Evolutionary conservation across 2,113 vertebrate genomes (phyloP).

Genomic region (Hippopotamus amphibius): DNA sequence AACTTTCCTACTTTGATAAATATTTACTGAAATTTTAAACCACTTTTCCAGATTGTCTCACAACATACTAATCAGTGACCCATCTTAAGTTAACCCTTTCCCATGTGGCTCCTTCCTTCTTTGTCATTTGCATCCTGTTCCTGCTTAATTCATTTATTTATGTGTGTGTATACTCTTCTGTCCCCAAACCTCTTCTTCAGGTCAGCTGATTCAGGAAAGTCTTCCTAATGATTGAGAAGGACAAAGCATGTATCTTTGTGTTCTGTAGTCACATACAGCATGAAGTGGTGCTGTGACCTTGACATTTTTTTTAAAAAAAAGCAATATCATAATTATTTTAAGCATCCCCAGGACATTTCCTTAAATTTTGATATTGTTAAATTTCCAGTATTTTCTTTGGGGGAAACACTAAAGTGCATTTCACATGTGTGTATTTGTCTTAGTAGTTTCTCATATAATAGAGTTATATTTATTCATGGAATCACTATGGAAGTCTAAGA

Average conservation of each 20-base stretch:
- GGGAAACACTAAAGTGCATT: neutral
- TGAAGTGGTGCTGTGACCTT: neutral
- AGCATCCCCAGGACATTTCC: neutral
- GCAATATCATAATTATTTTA: neutral
- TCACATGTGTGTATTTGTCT: neutral
- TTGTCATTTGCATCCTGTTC: neutral
- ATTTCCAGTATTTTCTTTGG: neutral
- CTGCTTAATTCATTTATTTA: neutral
- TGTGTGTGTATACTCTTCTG: neutral
- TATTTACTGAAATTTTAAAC: constrained; percentile 35
- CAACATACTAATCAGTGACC: neutral
- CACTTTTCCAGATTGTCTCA: neutral
- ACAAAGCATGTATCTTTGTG: neutral
- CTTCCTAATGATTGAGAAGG: neutral
- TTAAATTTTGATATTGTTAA: neutral
- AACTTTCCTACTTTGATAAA: neutral
- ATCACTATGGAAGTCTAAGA: neutral
- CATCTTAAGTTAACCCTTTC: neutral
- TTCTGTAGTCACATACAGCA: neutral
- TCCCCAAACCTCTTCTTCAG: neutral
- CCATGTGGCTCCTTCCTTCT: neutral
- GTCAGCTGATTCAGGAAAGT: neutral
- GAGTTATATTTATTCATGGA: neutral
- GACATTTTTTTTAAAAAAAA: neutral
- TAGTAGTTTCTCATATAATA: neutral